Evolutionary conservation across 1,140 invertebrate species (phyloP), one percentile per base, ranked within the genome.

Genomic region (Drosophila teissieri): DNA sequence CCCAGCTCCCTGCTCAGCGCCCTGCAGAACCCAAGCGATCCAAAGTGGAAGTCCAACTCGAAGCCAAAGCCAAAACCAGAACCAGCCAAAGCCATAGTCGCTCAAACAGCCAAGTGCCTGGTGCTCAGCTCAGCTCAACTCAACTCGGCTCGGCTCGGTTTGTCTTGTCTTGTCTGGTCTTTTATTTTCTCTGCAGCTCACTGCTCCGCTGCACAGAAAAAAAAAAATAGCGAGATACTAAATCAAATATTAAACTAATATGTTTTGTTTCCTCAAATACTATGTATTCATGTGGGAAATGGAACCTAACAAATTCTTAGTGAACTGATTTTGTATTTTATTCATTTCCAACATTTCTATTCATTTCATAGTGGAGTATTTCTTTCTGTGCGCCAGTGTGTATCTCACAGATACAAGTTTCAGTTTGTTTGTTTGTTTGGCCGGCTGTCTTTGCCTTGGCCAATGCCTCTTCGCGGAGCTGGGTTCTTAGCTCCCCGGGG

Each of bases 371-470:
- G n/a, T n/a, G 4, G 1, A 2, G 4, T 7, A n/a, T 34, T 51
- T 51, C 48, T 31, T 34, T 11, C 48, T 27, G 48, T 51, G n/a
- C 12, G 60, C 63, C 63, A 67, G 73, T 85, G 67, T 73, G 74
- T 86, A 78, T 88, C 72, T 88, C 73, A 78, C 58, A 78, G 80
- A 83, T 83, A 83, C 80, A 61, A 78, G 78, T 85, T 80, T 73
- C 79, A 80, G 82, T 86, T 82, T 86, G 72, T 88, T 80, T 89
- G 83, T 83, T 83, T 83, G 80, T 82, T 78, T 89, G 84, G 65
- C 78, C 80, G 79, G 56, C 73, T 63, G 48, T 6, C 48, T 51
- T 51, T 51, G 48, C 27, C 48, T 31, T 51, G 27, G 57, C 39
- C 31, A 31, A 8, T 31, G 31, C 31, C 31, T 31, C 24, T 67